phyloP scores from a whole-genome alignment of 2,888 invertebrate genomes.

The Diaphora mendica region DNA sequence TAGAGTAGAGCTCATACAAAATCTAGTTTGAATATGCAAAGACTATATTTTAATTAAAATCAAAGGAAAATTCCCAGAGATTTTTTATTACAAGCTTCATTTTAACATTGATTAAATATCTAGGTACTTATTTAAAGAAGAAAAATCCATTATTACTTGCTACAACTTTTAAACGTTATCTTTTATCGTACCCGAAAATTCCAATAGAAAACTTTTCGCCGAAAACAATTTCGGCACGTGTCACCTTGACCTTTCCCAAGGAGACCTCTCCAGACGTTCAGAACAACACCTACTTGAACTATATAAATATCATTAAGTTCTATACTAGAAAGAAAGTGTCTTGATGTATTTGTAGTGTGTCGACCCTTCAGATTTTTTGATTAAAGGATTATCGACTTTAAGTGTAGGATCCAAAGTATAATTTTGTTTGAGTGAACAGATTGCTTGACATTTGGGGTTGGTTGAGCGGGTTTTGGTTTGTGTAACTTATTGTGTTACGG shows the following conservation, averaged over 20 bases:
- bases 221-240: constrained; percentile 27
- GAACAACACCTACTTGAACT: not conserved
- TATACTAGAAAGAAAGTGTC: not conserved
- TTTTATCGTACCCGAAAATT: constrained; percentile 13
- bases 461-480: not conserved
- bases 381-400: not conserved
- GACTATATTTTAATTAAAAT: no score
- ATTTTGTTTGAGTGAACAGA: not conserved
- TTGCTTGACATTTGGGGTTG: not conserved
- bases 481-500: not conserved
- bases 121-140: not conserved
- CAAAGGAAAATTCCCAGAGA: no score
- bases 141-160: constrained; percentile 6
- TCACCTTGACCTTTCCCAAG: constrained; percentile 46
- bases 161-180: not conserved
- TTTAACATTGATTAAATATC: not conserved
- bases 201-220: constrained; percentile 22
- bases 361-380: not conserved
- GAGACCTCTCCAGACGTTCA: not conserved
- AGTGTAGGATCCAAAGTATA: not conserved
- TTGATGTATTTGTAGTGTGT: not conserved
- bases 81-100: not conserved
- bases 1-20: no score
- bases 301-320: not conserved
- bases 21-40: no score